Conservation (phyloP, 2,113 vertebrate species). For the Notarius lentiginosus region DNA sequence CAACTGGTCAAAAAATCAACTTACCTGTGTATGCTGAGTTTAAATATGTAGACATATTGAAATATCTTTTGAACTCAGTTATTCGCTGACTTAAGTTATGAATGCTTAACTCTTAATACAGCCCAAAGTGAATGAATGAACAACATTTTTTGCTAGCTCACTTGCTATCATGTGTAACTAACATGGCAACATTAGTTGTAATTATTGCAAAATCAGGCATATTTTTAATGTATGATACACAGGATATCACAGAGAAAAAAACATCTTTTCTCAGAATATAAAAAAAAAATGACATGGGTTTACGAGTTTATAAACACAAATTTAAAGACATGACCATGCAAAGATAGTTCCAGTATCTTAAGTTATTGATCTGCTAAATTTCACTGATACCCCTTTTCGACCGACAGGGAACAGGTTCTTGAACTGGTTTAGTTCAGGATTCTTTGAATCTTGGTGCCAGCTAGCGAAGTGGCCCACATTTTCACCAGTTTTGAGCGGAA, state of each 20-base stretch:
- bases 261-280: background rate
- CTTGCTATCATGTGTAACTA: background rate
- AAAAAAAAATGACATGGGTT: background rate
- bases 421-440: too few relatives aligned
- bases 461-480: too few relatives aligned
- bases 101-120: background rate
- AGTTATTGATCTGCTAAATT: background rate
- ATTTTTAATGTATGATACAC: background rate
- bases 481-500: too few relatives aligned
- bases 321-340: background rate
- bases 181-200: background rate
- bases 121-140: background rate
- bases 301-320: too few relatives aligned
- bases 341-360: background rate
- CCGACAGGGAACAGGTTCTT: too few relatives aligned
- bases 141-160: background rate
- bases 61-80: too few relatives aligned
- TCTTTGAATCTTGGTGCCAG: too few relatives aligned
- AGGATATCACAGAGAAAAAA: background rate
- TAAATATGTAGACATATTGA: too few relatives aligned
- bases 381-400: background rate
- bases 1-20: too few relatives aligned
- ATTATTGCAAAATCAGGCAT: background rate
- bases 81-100: too few relatives aligned
- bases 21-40: too few relatives aligned